These are phyloP conservation scores for Bactericera cockerelli DNA, from an alignment of 1,140 invertebrate species.

Conservation along the genomic window DNA sequence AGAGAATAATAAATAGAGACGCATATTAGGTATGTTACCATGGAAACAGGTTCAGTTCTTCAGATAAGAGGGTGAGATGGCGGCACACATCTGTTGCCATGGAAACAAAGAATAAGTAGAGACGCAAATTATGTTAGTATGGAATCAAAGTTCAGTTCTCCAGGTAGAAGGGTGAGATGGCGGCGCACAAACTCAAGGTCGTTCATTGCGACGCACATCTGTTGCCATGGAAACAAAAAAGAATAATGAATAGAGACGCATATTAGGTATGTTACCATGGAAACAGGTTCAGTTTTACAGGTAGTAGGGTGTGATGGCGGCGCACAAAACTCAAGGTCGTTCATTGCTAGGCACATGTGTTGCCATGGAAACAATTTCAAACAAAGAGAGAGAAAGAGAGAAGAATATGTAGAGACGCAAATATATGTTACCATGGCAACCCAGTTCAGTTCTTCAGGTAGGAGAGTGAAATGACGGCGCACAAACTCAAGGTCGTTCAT, in stretches of 20 bases:
- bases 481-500: no score
- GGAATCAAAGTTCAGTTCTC: no score
- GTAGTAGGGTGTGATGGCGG: slow-evolving; percentile 44
- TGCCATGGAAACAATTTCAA: background rate
- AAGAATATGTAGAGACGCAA: slow-evolving; percentile 13
- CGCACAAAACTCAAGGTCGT: slow-evolving; percentile 88
- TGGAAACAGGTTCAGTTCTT: no score
- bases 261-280: no score
- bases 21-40: no score
- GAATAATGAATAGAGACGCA: slow-evolving; percentile 11
- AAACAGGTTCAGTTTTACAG: slow-evolving; percentile 38
- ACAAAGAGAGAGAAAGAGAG: no score
- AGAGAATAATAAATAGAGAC: no score
- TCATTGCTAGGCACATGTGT: slow-evolving; percentile 77
- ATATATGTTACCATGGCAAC: slow-evolving; percentile 42
- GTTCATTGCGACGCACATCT: slow-evolving; percentile 80
- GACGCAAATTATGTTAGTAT: no score
- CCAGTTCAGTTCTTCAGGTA: no score
- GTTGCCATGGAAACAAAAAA: slow-evolving; percentile 16
- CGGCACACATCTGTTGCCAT: slow-evolving; percentile 51
- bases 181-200: slow-evolving; percentile 5
- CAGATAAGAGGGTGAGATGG: no score
- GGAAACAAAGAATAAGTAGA: slow-evolving; percentile 49
- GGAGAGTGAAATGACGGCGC: no score
- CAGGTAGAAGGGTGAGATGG: no score